A percentile compares a stretch with the other conserved stretches of the same genome.
Conservation (phyloP, 2,888 invertebrate genomes). For the Apeira syringaria region DNA sequence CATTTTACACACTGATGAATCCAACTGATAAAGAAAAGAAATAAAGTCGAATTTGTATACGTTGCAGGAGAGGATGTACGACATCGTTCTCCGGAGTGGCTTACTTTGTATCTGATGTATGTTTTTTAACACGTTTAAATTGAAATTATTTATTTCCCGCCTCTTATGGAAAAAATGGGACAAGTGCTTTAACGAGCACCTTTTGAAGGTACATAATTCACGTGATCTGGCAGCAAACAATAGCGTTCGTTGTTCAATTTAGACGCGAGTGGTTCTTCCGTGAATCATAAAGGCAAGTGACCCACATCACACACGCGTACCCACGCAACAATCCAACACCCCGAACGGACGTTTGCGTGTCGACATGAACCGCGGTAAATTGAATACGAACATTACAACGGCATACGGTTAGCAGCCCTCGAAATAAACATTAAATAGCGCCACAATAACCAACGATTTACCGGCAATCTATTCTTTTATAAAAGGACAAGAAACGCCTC, state of each 20-base stretch:
- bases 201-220: conserved; percentile 36
- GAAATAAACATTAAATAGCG: conserved; percentile 71
- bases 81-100: conserved; percentile 39
- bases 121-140: conserved; percentile 11
- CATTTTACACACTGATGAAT: conserved; percentile 66
- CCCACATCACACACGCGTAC: conserved; percentile 65
- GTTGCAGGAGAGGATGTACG: conserved; percentile 41
- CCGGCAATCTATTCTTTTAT: conserved; percentile 81
- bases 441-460: conserved; percentile 78
- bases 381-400: conserved; percentile 68
- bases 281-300: conserved; percentile 63
- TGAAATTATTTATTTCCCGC: conserved; percentile 12
- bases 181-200: conserved; percentile 21
- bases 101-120: conserved; percentile 16
- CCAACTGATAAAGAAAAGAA: conserved; percentile 48
- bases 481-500: conserved; percentile 73
- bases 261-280: conserved; percentile 36
- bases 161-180: conserved; percentile 11
- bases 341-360: conserved; percentile 70
- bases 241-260: conserved; percentile 37
- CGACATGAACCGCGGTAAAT: conserved; percentile 67
- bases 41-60: conserved; percentile 45
- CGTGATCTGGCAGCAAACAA: conserved; percentile 41
- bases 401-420: conserved; percentile 60
- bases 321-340: conserved; percentile 59